Evolutionary conservation across 2,113 vertebrate genomes (phyloP).

Genomic region (Calidris pygmaea): DNA sequence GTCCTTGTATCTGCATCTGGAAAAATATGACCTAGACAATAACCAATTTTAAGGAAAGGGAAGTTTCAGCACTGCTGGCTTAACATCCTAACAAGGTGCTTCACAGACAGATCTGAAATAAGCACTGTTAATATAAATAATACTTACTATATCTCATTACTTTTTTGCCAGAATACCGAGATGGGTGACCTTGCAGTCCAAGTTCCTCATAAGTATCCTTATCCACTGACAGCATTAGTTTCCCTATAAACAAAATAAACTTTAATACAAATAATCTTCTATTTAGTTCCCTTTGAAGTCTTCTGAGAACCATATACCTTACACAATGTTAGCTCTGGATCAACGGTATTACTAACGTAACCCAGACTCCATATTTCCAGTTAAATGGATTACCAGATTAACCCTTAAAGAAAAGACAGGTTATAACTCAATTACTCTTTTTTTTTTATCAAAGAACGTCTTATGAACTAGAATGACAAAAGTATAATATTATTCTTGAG

Average conservation of each 20-base stretch:
- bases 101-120: neutral
- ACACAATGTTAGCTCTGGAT: neutral
- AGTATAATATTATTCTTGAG: neutral
- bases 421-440: neutral
- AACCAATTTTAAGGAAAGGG: neutral
- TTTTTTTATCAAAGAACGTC: neutral
- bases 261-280: neutral
- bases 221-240: slow-evolving; percentile 87
- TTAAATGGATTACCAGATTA: neutral
- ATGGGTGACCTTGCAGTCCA: slow-evolving; percentile 87
- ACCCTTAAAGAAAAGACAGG: neutral
- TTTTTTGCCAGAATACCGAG: slow-evolving; percentile 81
- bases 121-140: neutral
- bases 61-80: neutral
- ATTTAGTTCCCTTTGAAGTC: neutral
- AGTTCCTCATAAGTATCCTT: slow-evolving; percentile 92
- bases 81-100: neutral
- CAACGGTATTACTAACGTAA: neutral
- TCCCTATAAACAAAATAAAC: slow-evolving; percentile 74
- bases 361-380: neutral
- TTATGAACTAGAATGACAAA: neutral
- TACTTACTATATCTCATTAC: slow-evolving; percentile 84
- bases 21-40: neutral
- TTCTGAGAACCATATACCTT: neutral
- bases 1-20: neutral